A percentile compares a stretch with the other conserved stretches of the same genome.
These are phyloP conservation scores for Dilophus febrilis DNA, from an alignment of 2,888 invertebrate species.

Conservation along the genomic window DNA sequence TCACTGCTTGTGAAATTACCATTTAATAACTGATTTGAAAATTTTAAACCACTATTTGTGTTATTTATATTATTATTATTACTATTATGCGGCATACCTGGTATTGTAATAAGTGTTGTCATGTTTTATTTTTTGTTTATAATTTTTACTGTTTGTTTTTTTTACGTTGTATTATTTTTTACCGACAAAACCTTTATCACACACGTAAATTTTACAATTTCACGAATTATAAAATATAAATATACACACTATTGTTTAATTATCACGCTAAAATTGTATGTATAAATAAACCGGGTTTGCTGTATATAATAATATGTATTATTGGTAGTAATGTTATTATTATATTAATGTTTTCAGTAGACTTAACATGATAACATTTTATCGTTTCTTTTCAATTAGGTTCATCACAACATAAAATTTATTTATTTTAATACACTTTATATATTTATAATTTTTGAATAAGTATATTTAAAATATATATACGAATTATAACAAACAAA, in stretches of 20 bases:
- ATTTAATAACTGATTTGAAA: not conserved
- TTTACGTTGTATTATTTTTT: not conserved
- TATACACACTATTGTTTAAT: not conserved
- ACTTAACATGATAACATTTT: too few species aligned
- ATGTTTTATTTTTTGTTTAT: not conserved
- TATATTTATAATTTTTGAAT: too few species aligned
- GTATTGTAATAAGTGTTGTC: not conserved
- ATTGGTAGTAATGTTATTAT: too few species aligned
- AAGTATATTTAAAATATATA: too few species aligned
- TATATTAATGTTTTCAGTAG: too few species aligned
- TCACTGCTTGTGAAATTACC: not conserved
- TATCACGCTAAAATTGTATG: too few species aligned
- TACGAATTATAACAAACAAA: too few species aligned
- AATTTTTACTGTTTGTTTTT: not conserved
- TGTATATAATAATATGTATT: too few species aligned
- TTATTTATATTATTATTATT: conserved; percentile 7
- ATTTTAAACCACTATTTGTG: not conserved
- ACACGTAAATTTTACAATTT: not conserved
- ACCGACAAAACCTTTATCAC: not conserved
- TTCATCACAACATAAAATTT: too few species aligned
- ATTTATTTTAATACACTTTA: too few species aligned
- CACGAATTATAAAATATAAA: not conserved
- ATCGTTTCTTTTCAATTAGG: too few species aligned
- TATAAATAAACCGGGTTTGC: not conserved
- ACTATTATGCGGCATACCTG: not conserved